phyloP scores from a whole-genome alignment of 2,797 vertebrate species.

The Cryptoprocta ferox region DNA sequence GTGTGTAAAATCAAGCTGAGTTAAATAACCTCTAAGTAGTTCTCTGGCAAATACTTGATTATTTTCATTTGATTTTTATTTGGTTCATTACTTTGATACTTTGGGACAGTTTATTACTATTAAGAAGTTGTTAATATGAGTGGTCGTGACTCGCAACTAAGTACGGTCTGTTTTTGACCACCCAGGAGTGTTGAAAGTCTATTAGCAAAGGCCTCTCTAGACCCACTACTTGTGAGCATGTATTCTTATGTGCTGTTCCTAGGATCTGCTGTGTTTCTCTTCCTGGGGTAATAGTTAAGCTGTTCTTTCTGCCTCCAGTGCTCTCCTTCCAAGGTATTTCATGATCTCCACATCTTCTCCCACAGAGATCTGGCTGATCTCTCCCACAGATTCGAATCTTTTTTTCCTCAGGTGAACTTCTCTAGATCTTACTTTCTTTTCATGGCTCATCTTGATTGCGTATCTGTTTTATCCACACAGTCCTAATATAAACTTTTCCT shows the following conservation, averaged over 20 bases:
- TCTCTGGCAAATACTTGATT: not conserved
- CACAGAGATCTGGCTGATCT: not conserved
- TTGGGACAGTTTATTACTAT: not conserved
- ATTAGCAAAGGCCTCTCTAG: not conserved
- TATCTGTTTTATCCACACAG: not conserved
- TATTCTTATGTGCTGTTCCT: not conserved
- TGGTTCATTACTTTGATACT: not conserved
- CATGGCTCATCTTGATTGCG: not conserved
- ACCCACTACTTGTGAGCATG: fast-evolving
- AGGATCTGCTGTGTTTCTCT: not conserved
- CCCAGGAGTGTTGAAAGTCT: not conserved
- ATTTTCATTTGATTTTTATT: not conserved
- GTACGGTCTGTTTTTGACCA: not conserved
- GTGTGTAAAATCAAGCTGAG: not conserved
- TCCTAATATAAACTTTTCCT: not conserved
- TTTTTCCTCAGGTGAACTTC: not conserved
- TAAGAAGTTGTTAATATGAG: not conserved
- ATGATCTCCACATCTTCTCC: not conserved
- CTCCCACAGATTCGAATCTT: not conserved
- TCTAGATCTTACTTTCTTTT: not conserved
- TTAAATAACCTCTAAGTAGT: not conserved
- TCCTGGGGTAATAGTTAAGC: fast-evolving
- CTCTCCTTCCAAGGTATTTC: not conserved
- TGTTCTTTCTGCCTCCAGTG: too few species aligned
- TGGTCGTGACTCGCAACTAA: not conserved